These are phyloP conservation scores for Fopius arisanus DNA, from an alignment of 1,140 invertebrate genomes.

Conservation along the genomic window DNA sequence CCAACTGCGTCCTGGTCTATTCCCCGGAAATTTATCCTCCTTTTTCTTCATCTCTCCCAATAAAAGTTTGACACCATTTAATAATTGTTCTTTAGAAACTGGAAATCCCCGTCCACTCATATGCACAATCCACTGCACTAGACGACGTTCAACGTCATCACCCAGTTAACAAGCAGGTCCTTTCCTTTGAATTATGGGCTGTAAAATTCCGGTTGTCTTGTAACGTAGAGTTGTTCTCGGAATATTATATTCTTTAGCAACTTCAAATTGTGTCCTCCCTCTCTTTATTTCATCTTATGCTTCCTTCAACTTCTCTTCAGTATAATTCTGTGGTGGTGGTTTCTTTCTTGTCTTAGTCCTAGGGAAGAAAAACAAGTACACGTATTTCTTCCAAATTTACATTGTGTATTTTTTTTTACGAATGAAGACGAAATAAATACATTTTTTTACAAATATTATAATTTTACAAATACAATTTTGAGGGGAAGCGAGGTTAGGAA, in stretches of 20 bases:
- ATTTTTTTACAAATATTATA: neutral
- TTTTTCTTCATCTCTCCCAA: constrained; percentile 39
- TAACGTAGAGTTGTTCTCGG: neutral
- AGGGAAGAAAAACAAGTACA: neutral
- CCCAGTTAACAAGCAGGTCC: constrained; percentile 42
- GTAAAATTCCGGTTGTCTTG: neutral
- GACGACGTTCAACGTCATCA: constrained; percentile 42
- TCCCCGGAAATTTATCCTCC: constrained; percentile 44
- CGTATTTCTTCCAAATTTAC: neutral
- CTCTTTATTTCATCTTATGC: neutral
- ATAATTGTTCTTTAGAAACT: constrained; percentile 45
- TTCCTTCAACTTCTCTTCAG: neutral
- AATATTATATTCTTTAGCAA: neutral
- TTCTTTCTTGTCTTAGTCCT: neutral
- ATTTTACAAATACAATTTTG: neutral
- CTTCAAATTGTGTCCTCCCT: neutral
- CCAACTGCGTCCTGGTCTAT: constrained; percentile 44
- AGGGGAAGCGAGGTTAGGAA: neutral
- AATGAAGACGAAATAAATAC: neutral
- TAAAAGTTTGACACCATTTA: constrained; percentile 47
- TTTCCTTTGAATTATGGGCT: constrained; percentile 31
- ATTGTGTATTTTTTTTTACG: neutral
- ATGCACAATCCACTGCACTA: constrained; percentile 47
- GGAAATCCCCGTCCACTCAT: constrained; percentile 50
- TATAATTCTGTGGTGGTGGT: neutral